phyloP scores from a whole-genome alignment of 1,140 invertebrate species.

The Micrasema minimum region DNA sequence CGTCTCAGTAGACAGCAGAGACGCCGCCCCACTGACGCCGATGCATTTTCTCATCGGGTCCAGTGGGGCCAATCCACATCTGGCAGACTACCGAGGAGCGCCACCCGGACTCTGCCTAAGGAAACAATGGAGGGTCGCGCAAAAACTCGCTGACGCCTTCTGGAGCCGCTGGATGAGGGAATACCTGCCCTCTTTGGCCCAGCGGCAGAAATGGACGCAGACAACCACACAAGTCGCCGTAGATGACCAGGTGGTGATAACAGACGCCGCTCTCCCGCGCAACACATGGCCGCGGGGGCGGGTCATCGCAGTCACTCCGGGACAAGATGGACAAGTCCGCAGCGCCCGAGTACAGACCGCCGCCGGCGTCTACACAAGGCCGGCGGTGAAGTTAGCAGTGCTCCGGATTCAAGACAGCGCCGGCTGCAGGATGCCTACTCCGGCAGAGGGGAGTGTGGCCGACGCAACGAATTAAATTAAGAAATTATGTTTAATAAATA shows the following conservation, averaged over 20 bases:
- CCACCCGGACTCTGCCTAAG: background rate
- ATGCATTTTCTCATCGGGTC: slow-evolving; percentile 51
- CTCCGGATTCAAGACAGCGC: no score
- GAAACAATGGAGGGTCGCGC: background rate
- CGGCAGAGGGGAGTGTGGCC: no score
- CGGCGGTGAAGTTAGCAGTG: no score
- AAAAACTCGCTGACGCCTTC: background rate
- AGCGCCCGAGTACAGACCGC: background rate
- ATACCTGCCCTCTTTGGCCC: background rate
- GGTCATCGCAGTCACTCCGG: slow-evolving; percentile 18
- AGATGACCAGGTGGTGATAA: slow-evolving; percentile 28
- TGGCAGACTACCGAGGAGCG: no score
- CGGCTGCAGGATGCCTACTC: no score
- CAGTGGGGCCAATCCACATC: background rate
- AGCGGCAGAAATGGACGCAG: background rate
- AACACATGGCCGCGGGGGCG: slow-evolving; percentile 43
- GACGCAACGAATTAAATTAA: no score
- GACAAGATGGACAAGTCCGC: background rate
- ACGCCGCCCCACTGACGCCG: slow-evolving; percentile 48
- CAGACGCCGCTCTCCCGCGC: slow-evolving; percentile 33
- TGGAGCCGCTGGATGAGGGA: slow-evolving; percentile 33
- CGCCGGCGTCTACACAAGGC: no score
- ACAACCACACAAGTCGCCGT: background rate
- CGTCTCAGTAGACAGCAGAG: slow-evolving; percentile 43
- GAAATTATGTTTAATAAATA: no score